A percentile compares a stretch with the other conserved stretches of the same genome.
Conservation (phyloP, 2,113 vertebrate genomes). For the Xyrauchen texanus region DNA sequence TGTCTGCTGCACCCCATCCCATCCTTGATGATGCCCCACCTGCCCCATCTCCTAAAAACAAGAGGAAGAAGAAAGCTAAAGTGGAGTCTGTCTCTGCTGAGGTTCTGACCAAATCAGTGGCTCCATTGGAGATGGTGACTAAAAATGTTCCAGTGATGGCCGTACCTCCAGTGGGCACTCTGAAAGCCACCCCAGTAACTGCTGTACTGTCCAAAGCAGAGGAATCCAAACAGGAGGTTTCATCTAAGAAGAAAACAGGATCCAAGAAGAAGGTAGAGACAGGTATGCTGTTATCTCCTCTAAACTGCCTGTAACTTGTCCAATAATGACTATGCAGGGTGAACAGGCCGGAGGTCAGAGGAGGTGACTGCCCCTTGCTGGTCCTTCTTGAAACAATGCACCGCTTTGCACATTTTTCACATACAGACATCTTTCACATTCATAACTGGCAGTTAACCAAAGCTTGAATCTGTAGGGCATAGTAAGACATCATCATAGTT, state of each 20-base stretch:
- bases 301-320: not conserved
- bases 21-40: constrained; percentile 13
- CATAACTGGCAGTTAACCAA: no score
- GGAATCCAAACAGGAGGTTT: constrained; percentile 73
- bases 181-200: not conserved
- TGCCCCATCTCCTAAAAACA: constrained; percentile 71
- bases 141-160: constrained; percentile 82
- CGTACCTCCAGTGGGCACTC: constrained; percentile 80
- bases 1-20: not conserved
- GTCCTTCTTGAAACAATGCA: no score
- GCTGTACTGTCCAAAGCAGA: constrained; percentile 56
- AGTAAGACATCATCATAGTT: no score
- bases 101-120: constrained; percentile 27
- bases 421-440: no score
- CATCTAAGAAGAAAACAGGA: constrained; percentile 79
- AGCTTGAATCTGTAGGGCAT: no score
- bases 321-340: not conserved
- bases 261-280: constrained; percentile 77
- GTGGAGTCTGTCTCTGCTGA: constrained; percentile 71
- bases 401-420: no score
- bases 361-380: no score
- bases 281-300: constrained; percentile 64
- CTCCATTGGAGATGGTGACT: constrained; percentile 68
- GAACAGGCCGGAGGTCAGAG: not conserved
- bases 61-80: constrained; percentile 84